A percentile compares a stretch with the other conserved stretches of the same genome.
Conservation (phyloP, 1,140 invertebrate genomes). For the Palaemon carinicauda region DNA sequence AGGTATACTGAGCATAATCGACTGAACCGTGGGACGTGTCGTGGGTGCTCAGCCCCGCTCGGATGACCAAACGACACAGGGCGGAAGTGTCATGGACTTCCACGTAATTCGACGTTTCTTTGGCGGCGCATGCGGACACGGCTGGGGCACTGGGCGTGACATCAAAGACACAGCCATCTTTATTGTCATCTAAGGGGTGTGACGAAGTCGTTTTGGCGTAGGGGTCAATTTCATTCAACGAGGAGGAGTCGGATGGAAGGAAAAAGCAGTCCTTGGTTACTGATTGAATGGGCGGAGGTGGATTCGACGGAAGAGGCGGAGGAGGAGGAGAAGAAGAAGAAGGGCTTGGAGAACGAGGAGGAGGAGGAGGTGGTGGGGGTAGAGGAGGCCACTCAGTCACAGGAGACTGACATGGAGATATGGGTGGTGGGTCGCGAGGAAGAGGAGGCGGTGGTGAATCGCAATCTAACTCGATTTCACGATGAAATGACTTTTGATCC, state of each 20-base stretch:
- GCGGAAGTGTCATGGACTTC: slow-evolving; percentile 2
- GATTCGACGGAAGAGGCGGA: neutral
- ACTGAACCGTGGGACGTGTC: neutral
- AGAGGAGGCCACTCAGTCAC: neutral
- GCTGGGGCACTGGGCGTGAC: neutral
- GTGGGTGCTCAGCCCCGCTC: slow-evolving; percentile 8
- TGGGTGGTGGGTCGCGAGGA: neutral
- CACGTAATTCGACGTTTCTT: neutral
- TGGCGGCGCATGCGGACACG: neutral
- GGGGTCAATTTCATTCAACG: neutral
- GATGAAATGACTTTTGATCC: neutral
- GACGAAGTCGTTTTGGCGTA: neutral
- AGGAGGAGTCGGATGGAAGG: too few relatives aligned
- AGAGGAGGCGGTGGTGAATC: neutral
- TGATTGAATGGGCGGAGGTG: neutral
- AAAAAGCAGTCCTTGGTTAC: neutral
- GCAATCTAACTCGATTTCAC: too few relatives aligned
- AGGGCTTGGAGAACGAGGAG: neutral
- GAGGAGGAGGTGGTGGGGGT: neutral
- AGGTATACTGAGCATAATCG: too few relatives aligned
- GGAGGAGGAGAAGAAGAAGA: neutral
- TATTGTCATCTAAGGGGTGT: neutral
- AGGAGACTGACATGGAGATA: neutral
- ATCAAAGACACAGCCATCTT: neutral
- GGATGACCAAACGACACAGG: slow-evolving; percentile 11